Base-by-base conservation (phyloP, 1,140 invertebrate genomes). In the Pectinophora gossypiella region DNA sequence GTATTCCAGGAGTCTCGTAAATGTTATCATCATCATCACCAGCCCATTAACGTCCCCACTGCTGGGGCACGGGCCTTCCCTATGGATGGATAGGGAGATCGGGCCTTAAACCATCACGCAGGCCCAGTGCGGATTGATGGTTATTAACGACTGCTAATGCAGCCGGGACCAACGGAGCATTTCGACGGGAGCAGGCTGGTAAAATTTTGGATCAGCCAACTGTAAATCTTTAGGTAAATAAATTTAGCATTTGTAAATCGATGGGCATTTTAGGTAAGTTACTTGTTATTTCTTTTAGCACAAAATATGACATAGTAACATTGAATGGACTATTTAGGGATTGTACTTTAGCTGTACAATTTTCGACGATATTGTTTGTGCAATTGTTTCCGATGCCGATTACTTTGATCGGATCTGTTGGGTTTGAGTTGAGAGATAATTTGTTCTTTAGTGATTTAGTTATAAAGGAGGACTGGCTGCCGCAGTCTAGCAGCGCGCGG, bases 381-480 rank as follows among this genome's bases (percentile, higher is more conserved):
- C 7, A 38, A 38, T 38, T 38, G 13, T 38, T 38, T 5, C 49
- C 49, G 10, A 43, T 19, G 18, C 49, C 49, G 5, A 51, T 51
- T 3, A 51, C 20, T 3, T 42, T 43, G 9, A 51, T 12, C n/a
- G n/a, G n/a, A 2, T 10, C 12, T 18, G 22, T 38, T 10, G 3
- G 21, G 10, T 35, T 13, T 10, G 51, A 35, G 27, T 45, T 21
- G n/a, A 53, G 27, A 32, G 22, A 9, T 38, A 38, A 15, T 38
- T 38, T 38, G 7, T 38, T 3, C 13, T 38, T 7, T 38, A 38
- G 13, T n/a, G 51, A 45, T 46, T 32, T 21, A 16, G 42, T 35
- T 5, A 53, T 38, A 22, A 53, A 53, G 21, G 43, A 32, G 0
- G 43, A 45, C 19, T 53, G 42, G 15, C 51, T 53, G 2, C 51